phyloP scores from a whole-genome alignment of 2,113 vertebrate species.

The Gobio gobio region DNA sequence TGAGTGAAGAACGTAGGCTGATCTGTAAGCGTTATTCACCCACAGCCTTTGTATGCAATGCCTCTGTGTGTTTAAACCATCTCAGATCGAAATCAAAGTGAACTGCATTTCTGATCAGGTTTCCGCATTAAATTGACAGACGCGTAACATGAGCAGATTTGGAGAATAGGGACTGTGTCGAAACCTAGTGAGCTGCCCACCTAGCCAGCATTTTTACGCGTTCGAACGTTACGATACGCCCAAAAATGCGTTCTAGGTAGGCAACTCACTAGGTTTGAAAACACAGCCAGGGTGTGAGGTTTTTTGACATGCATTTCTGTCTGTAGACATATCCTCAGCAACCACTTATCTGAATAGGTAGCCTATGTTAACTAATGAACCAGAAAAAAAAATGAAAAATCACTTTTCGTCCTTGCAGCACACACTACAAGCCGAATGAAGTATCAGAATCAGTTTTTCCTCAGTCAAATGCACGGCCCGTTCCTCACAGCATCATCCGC shows the following conservation, averaged over 20 bases:
- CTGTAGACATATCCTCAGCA: not conserved
- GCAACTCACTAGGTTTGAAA: not conserved
- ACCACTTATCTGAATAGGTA: not conserved
- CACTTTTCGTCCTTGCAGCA: not conserved
- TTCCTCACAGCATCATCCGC: conserved; percentile 2
- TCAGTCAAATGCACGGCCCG: conserved; percentile 25
- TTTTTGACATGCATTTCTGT: not conserved
- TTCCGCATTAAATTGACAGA: not conserved
- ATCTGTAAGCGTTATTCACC: conserved; percentile 33
- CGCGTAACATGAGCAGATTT: conserved; percentile 9
- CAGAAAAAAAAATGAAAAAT: not conserved
- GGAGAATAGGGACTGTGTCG: not conserved
- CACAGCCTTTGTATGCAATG: conserved; percentile 38
- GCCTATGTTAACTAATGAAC: not conserved
- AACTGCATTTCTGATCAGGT: not conserved
- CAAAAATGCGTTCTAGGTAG: conserved; percentile 7
- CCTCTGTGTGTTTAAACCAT: conserved; percentile 42
- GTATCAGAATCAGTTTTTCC: conserved; percentile 24
- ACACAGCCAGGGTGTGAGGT: conserved; percentile 8
- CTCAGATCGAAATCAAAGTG: not conserved
- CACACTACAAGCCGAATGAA: not conserved
- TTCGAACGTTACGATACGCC: not conserved
- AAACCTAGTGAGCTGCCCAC: not conserved
- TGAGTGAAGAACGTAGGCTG: conserved; percentile 39
- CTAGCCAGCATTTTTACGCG: not conserved